phyloP scores from a whole-genome alignment of 2,113 vertebrate species.

The Peromyscus polionotus region DNA sequence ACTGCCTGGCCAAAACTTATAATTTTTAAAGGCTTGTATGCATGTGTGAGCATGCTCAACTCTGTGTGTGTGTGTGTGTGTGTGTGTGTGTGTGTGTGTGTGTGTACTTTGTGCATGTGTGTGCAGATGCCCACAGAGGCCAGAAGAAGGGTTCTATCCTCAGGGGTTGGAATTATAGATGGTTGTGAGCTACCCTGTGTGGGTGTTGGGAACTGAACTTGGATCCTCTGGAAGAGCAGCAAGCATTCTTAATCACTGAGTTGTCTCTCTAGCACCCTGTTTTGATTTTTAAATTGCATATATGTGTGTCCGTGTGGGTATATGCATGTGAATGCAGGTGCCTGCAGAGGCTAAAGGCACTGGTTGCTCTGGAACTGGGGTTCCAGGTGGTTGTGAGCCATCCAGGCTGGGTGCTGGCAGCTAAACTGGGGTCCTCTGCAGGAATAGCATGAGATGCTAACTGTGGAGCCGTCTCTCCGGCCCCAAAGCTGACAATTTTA shows the following conservation, averaged over 20 bases:
- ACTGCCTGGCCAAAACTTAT: neutral
- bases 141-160: neutral
- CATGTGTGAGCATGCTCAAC: neutral
- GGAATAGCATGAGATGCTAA: neutral
- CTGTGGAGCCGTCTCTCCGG: neutral
- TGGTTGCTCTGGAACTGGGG: neutral
- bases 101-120: neutral
- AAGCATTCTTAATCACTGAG: neutral
- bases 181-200: neutral
- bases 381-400: neutral
- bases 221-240: neutral
- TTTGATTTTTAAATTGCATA: neutral
- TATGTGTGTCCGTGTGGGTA: neutral
- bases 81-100: neutral
- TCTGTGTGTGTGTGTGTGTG: neutral
- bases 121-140: neutral
- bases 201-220: neutral
- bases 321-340: neutral
- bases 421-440: neutral
- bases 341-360: neutral
- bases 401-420: neutral
- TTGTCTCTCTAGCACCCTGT: neutral
- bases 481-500: conserved; percentile 20
- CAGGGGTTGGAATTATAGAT: neutral
- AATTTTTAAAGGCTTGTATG: neutral